Percentiles rank a stretch among this genome's conserved stretches.
phyloP scores from a whole-genome alignment of 2,888 invertebrate species.

The Parthenolecanium corni region DNA sequence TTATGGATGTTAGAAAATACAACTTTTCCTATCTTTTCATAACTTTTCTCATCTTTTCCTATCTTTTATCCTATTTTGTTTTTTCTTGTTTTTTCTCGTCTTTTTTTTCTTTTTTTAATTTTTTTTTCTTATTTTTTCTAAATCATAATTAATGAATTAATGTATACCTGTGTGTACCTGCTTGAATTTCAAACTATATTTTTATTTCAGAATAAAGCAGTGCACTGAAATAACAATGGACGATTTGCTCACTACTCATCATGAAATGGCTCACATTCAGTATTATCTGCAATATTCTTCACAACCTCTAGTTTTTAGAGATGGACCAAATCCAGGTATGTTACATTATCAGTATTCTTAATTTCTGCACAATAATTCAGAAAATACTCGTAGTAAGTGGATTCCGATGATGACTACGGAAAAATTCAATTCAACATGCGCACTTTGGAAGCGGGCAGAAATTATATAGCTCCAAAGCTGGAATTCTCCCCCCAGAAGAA shows the following conservation, averaged over 20 bases:
- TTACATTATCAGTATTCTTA: too few relatives aligned
- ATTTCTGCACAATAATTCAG: background rate
- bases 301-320: slow-evolving; percentile 61
- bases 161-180: background rate
- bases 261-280: slow-evolving; percentile 72
- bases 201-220: slow-evolving; percentile 60
- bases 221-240: slow-evolving; percentile 69
- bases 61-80: too few relatives aligned
- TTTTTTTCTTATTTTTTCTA: background rate
- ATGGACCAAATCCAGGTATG: slow-evolving; percentile 70
- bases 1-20: background rate
- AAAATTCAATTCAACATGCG: too few relatives aligned
- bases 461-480: too few relatives aligned
- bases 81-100: too few relatives aligned
- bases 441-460: too few relatives aligned
- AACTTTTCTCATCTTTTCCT: too few relatives aligned
- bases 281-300: slow-evolving; percentile 68
- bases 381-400: too few relatives aligned
- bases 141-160: background rate
- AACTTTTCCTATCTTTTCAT: background rate
- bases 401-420: too few relatives aligned
- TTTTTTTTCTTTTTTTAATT: too few relatives aligned
- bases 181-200: too few relatives aligned
- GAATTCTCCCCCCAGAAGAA: too few relatives aligned
- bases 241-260: slow-evolving; percentile 63